These are phyloP conservation scores for Porites lutea DNA, from an alignment of 64 coral and sea anemone genomes.

Conservation along the genomic window DNA sequence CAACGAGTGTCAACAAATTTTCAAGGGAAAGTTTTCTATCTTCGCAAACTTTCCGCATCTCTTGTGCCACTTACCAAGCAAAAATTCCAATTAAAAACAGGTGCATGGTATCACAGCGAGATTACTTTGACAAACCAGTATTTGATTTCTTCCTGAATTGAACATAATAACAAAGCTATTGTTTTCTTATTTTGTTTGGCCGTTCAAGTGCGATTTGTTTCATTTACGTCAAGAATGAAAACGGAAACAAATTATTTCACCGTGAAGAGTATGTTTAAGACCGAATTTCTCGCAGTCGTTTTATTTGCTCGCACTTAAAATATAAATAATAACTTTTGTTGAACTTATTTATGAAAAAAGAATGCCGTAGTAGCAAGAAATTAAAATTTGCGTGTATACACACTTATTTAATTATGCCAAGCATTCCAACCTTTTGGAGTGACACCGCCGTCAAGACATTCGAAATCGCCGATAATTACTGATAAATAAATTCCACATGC, in stretches of 20 bases:
- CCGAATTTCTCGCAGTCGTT: not conserved
- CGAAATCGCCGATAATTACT: not conserved
- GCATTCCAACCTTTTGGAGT: conserved; percentile 11
- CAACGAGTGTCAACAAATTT: not conserved
- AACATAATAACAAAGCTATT: conserved; percentile 12
- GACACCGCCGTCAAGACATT: conserved; percentile 2
- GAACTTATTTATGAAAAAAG: not conserved
- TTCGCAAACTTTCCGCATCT: not conserved
- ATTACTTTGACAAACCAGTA: conserved; percentile 10
- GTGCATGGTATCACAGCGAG: not conserved
- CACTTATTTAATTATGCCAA: conserved; percentile 42
- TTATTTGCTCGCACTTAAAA: not conserved
- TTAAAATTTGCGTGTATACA: conserved; percentile 34
- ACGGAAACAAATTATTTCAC: conserved; percentile 13
- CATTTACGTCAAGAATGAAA: not conserved
- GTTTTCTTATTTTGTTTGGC: conserved; percentile 3
- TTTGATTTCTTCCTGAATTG: conserved; percentile 44
- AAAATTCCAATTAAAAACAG: conserved; percentile 16
- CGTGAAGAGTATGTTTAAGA: not conserved
- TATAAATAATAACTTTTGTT: not conserved
- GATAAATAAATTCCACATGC: conserved; percentile 21
- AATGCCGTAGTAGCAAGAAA: not conserved
- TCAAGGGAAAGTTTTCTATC: not conserved
- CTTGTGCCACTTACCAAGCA: not conserved
- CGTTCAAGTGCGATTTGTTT: conserved; percentile 11